Evolutionary conservation across 2,113 vertebrate species (phyloP), one percentile per base, ranked within the genome.

Genomic region (Onychostruthus taczanowskii): DNA sequence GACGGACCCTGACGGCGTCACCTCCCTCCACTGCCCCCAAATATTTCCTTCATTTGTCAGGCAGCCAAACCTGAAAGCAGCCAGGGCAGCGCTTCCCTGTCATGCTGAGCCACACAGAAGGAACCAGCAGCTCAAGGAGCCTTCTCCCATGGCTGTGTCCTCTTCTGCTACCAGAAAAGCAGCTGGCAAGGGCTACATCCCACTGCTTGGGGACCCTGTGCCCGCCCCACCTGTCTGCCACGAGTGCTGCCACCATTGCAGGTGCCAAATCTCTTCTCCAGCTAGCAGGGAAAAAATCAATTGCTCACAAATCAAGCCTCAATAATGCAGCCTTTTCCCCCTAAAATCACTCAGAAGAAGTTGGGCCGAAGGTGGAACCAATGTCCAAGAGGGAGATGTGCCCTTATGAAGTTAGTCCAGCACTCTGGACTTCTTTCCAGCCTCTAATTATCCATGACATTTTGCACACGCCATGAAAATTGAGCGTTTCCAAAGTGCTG

Each of bases 381-480:
- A 44, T 13, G 12, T 87, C 70, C 55, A 63, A 63, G 53, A 85
- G 27, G 67, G 67, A 76, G n/a, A 79, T 4, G 19, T 41, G 19
- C 9, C n/a, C 68, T 17, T 5, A 6, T 15, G 9, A 66, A 89
- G 67, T 67, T 87, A 74, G 73, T 23, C n/a, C 39, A 46, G 16
- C 2, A 7, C 64, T 56, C 80, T 68, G 69, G 74, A 58, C 73
- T 69, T 91, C 78, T 47, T 90, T 69, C 76, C 72, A 66, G 26
- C 35, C 84, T 52, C 52, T 39, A 78, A 94, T 91, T 68, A 81
- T 56, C 61, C 22, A 7, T 12, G 76, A 87, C 41, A 33, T 84
- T 90, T 68, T 0, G 2, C 0, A 0, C 0, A 0, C 0, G 1
- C 39, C 0, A 0, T 35, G 75, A 79, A 85, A 79, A 90, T 7